Conservation (phyloP, 2,113 vertebrate genomes). For the Tamias sibiricus region DNA sequence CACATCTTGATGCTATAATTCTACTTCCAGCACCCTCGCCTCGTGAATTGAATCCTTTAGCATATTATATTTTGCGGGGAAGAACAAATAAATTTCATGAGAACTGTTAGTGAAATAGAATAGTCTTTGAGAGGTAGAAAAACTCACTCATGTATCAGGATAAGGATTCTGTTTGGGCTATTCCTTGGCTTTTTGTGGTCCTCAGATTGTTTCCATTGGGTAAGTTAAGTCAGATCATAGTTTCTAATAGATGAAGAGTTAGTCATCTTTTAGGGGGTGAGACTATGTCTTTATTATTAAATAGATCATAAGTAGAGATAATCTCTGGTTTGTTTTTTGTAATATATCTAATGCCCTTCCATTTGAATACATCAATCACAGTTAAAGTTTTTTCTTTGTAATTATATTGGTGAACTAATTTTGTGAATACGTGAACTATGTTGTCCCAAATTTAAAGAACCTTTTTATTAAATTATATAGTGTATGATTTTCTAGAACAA, state of each 20-base stretch:
- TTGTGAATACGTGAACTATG: conserved; percentile 41
- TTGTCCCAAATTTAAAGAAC: conserved; percentile 51
- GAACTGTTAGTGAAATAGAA: conserved; percentile 37
- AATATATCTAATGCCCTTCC: background rate
- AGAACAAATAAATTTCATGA: background rate
- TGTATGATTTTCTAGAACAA: conserved; percentile 70
- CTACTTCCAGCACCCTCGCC: conserved; percentile 16
- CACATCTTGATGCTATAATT: conserved; percentile 10
- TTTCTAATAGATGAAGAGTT: background rate
- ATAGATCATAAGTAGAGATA: background rate
- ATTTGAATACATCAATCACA: background rate
- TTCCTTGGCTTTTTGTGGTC: conserved; percentile 19
- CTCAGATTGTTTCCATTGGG: background rate
- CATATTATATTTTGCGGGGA: background rate
- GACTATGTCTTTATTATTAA: background rate
- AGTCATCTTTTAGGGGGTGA: background rate
- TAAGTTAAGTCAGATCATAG: conserved; percentile 16
- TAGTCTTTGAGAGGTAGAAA: conserved; percentile 12
- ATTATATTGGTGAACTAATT: conserved; percentile 59
- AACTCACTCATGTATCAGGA: background rate
- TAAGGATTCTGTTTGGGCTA: background rate
- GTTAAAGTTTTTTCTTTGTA: conserved; percentile 30
- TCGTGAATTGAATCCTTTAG: conserved; percentile 19
- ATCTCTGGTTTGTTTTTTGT: background rate
- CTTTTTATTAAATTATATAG: conserved; percentile 51